Conservation (phyloP, 2,888 invertebrate genomes). For the Hypolimnas misippus region DNA sequence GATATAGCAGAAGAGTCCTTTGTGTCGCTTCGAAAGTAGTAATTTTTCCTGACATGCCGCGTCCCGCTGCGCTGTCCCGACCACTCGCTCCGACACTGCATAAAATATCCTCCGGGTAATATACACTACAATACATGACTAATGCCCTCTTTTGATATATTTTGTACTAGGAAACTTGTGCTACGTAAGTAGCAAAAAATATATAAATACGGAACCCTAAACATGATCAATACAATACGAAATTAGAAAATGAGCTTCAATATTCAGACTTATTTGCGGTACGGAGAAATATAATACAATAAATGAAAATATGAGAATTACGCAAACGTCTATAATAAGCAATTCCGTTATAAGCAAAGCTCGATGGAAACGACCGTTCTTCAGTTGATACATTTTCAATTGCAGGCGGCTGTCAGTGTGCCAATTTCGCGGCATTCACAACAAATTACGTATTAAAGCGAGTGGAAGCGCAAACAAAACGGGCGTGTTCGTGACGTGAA, state of each 20-base stretch:
- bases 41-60: constrained; percentile 51
- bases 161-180: neutral
- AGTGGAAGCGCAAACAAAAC: constrained; percentile 81
- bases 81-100: constrained; percentile 58
- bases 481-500: constrained; percentile 81
- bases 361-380: constrained; percentile 53
- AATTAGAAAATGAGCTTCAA: too few species aligned
- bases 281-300: neutral
- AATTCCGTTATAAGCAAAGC: neutral
- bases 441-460: constrained; percentile 83
- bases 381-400: constrained; percentile 72
- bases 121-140: constrained; percentile 17
- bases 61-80: constrained; percentile 47
- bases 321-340: neutral
- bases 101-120: constrained; percentile 37
- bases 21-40: constrained; percentile 44
- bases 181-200: too few species aligned
- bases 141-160: constrained; percentile 9
- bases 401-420: constrained; percentile 74
- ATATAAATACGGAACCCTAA: too few species aligned
- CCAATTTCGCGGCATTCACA: constrained; percentile 81
- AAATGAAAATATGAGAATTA: constrained; percentile 8
- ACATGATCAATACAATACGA: too few species aligned
- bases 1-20: constrained; percentile 33
- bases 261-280: too few species aligned